Evolutionary conservation across 2,888 invertebrate genomes (phyloP).

Genomic region (Trichopoda pennipes): DNA sequence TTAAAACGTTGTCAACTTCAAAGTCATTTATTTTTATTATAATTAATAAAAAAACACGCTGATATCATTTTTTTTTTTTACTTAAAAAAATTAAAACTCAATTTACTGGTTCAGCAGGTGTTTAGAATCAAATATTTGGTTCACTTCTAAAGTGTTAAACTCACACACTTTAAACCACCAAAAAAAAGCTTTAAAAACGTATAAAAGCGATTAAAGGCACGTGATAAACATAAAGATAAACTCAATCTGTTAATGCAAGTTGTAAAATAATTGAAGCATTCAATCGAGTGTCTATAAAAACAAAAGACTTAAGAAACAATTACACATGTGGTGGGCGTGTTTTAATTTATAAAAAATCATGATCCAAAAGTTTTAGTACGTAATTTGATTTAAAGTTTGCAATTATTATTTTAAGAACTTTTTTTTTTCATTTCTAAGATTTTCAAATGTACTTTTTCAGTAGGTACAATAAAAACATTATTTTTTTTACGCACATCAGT

Average conservation of each 20-base stretch:
- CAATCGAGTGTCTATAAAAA: background rate
- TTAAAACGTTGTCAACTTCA: slow-evolving; percentile 26
- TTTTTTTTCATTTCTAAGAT: no score
- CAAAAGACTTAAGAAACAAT: slow-evolving; percentile 5
- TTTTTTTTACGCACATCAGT: no score
- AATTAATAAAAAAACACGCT: background rate
- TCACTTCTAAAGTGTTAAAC: slow-evolving; percentile 6
- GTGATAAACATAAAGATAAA: slow-evolving; percentile 43
- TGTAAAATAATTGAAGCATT: background rate
- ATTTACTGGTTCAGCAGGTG: slow-evolving; percentile 54
- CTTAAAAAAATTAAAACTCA: slow-evolving; percentile 8
- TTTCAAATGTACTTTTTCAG: no score
- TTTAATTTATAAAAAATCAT: background rate
- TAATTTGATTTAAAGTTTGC: no score
- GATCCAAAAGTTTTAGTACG: no score
- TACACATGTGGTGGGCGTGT: background rate
- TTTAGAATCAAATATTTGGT: slow-evolving; percentile 4
- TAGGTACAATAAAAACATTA: no score
- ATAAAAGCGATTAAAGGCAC: slow-evolving; percentile 21
- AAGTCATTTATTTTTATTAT: slow-evolving; percentile 29
- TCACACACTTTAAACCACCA: background rate
- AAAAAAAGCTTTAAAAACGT: slow-evolving; percentile 13
- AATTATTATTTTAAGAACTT: no score
- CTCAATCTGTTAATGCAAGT: background rate
- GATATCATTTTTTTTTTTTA: slow-evolving; percentile 15